Percentiles rank a stretch among this genome's conserved stretches.
phyloP scores from a whole-genome alignment of 2,113 vertebrate species.

The Colistium nudipinnis region DNA sequence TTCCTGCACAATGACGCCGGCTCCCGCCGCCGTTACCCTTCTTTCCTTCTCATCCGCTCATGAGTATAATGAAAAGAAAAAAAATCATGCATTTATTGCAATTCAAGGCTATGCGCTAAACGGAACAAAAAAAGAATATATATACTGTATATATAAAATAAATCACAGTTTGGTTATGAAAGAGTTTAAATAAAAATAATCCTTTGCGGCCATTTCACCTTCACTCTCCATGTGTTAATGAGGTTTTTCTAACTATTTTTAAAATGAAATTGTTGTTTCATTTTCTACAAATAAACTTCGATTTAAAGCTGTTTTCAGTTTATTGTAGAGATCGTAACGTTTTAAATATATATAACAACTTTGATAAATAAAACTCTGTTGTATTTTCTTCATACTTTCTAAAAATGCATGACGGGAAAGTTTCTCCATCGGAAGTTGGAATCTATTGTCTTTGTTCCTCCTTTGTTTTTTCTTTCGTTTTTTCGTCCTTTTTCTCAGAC shows the following conservation, averaged over 20 bases:
- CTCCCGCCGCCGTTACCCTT: slow-evolving; percentile 43
- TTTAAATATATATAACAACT: not conserved
- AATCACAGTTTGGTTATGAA: slow-evolving; percentile 41
- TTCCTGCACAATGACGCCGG: slow-evolving; percentile 45
- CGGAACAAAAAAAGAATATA: too few relatives aligned
- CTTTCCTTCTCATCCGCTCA: slow-evolving; percentile 35
- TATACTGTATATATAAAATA: not conserved
- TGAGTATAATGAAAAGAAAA: not conserved
- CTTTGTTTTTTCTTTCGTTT: not conserved
- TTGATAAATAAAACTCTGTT: too few relatives aligned
- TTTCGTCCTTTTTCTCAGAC: not conserved
- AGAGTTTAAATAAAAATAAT: not conserved
- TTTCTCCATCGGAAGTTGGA: slow-evolving; percentile 8
- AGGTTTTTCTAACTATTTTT: too few relatives aligned
- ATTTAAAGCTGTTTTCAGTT: too few relatives aligned
- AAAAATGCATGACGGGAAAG: too few relatives aligned
- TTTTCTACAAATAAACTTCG: too few relatives aligned
- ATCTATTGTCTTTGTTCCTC: not conserved
- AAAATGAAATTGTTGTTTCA: too few relatives aligned
- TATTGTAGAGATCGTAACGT: too few relatives aligned
- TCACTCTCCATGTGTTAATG: too few relatives aligned
- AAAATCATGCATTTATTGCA: slow-evolving; percentile 14
- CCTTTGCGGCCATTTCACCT: too few relatives aligned
- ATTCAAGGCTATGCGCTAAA: slow-evolving; percentile 5
- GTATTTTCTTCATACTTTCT: too few relatives aligned